Evolutionary conservation across 1,140 invertebrate species (phyloP).

Genomic region (Drosophila equinoxialis): DNA sequence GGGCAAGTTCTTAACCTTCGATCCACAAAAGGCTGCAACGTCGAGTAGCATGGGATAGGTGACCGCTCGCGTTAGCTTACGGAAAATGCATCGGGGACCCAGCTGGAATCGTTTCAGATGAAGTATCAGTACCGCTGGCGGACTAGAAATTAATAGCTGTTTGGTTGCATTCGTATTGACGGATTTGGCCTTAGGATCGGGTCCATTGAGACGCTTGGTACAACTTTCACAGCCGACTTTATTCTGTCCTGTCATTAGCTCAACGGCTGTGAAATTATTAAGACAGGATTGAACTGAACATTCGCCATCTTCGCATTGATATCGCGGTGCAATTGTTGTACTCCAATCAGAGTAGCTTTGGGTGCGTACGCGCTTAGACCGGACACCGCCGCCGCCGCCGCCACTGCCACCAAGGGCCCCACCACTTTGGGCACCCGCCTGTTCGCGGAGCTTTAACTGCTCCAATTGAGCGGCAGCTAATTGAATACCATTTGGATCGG

Average conservation of each 20-base stretch:
- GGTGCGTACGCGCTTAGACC: slow-evolving; percentile 70
- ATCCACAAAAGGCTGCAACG: slow-evolving; percentile 94
- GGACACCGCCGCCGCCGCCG: slow-evolving; percentile 2
- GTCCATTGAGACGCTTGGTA: slow-evolving; percentile 88
- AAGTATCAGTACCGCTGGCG: slow-evolving; percentile 96
- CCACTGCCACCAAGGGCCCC: neutral
- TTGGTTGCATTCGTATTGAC: slow-evolving; percentile 96
- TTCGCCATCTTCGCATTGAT: slow-evolving; percentile 90
- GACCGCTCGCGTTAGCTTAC: slow-evolving; percentile 94
- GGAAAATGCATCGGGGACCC: slow-evolving; percentile 85
- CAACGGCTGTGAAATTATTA: slow-evolving; percentile 94
- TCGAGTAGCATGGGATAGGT: slow-evolving; percentile 94
- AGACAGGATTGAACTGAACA: slow-evolving; percentile 94
- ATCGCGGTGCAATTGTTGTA: slow-evolving; percentile 86
- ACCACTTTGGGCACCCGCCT: slow-evolving; percentile 7
- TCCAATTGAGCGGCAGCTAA: slow-evolving; percentile 28
- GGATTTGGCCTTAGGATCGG: slow-evolving; percentile 87
- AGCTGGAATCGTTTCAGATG: slow-evolving; percentile 96
- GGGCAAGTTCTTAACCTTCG: slow-evolving; percentile 87
- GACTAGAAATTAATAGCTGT: slow-evolving; percentile 94
- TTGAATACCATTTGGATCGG: neutral
- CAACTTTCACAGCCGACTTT: slow-evolving; percentile 96
- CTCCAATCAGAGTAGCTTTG: slow-evolving; percentile 83
- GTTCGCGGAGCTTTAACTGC: slow-evolving; percentile 28
- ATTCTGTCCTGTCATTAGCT: slow-evolving; percentile 94